Evolutionary conservation across 2,888 invertebrate species (phyloP).

Genomic region (Artemia sinica): DNA sequence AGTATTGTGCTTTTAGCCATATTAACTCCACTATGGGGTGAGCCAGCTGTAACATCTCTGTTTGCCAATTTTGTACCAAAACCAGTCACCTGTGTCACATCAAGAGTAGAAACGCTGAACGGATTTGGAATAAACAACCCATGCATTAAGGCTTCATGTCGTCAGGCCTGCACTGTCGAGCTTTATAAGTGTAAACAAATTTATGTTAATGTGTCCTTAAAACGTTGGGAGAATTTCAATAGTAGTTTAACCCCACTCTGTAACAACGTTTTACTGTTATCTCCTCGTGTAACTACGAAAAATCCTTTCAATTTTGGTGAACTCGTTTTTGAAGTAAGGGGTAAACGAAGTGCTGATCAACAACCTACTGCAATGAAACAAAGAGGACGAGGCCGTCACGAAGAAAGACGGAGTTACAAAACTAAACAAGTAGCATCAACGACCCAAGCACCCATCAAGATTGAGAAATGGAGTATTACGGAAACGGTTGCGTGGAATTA

Average conservation of each 20-base stretch:
- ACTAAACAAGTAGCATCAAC: neutral
- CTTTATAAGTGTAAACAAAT: neutral
- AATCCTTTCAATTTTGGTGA: conserved; percentile 7
- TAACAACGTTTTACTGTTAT: neutral
- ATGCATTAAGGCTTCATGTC: neutral
- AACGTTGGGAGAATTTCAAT: neutral
- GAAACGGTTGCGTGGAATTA: neutral
- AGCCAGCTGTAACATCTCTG: neutral
- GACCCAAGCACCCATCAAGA: neutral
- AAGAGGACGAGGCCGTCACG: neutral
- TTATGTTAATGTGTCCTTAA: conserved; percentile 4
- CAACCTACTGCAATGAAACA: neutral
- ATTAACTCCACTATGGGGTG: neutral
- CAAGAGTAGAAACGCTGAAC: neutral
- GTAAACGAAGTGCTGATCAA: conserved; percentile 1
- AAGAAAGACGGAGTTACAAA: neutral
- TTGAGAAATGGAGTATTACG: neutral
- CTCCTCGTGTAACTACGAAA: neutral
- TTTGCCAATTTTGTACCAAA: neutral
- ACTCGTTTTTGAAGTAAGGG: conserved; percentile 5
- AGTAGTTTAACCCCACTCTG: neutral
- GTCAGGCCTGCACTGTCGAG: conserved; percentile 8
- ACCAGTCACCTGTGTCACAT: neutral
- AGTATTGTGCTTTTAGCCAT: neutral
- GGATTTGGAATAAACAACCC: conserved; percentile 2